Evolutionary conservation across 2,113 vertebrate genomes (phyloP).

Genomic region (Limnothrissa miodon): DNA sequence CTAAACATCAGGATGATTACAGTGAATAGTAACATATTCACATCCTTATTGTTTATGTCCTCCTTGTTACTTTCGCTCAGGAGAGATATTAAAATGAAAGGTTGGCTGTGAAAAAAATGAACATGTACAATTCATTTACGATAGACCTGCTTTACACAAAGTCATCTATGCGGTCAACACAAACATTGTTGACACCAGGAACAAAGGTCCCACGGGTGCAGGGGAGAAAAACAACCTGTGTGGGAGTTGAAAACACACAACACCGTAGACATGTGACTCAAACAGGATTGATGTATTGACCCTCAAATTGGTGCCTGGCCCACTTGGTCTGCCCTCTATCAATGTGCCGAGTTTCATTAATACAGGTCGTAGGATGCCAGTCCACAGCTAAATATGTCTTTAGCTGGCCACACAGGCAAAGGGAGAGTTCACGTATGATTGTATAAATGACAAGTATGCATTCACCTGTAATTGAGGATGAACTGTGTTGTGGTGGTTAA

Average conservation of each 20-base stretch:
- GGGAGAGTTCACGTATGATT: neutral
- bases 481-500: neutral
- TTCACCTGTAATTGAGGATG: neutral
- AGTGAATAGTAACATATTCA: neutral
- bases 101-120: neutral
- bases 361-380: neutral
- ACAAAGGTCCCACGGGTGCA: neutral
- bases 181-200: neutral
- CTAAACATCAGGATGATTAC: neutral
- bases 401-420: neutral
- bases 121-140: neutral
- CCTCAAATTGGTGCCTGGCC: conserved; percentile 1
- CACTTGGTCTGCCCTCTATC: conserved; percentile 5
- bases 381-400: neutral
- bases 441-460: neutral
- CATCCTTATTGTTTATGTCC: neutral
- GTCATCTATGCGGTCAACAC: neutral
- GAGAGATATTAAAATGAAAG: neutral
- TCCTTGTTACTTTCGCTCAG: neutral
- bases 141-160: conserved; percentile 4
- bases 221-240: neutral
- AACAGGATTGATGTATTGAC: conserved; percentile 13
- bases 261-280: neutral
- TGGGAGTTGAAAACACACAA: neutral
- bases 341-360: conserved; percentile 8